phyloP scores from a whole-genome alignment of 1,140 invertebrate genomes.

The Macrostomum lignano region DNA sequence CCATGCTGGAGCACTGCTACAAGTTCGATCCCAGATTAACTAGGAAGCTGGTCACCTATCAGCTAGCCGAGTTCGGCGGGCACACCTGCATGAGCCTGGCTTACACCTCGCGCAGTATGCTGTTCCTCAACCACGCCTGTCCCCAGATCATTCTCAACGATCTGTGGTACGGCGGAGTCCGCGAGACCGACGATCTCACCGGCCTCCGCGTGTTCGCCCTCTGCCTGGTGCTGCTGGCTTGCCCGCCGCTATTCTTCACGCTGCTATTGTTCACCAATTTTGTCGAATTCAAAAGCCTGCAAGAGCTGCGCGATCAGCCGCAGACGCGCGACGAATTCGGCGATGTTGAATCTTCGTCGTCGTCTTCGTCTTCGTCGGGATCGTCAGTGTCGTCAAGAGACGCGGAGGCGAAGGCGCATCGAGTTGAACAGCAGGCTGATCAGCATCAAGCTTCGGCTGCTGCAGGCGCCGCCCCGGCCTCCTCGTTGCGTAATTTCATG shows the following conservation, averaged over 20 bases:
- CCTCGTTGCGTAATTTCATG: too few relatives aligned
- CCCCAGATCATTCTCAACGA: slow-evolving; percentile 87
- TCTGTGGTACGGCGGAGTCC: slow-evolving; percentile 89
- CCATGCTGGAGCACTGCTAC: slow-evolving; percentile 75
- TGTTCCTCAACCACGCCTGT: slow-evolving; percentile 69
- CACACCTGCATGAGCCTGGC: slow-evolving; percentile 81
- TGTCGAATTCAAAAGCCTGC: slow-evolving; percentile 4
- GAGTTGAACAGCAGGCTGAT: too few relatives aligned
- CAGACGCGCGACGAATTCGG: slow-evolving; percentile 5
- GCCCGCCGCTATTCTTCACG: too few relatives aligned
- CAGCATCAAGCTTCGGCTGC: too few relatives aligned
- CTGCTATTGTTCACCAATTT: too few relatives aligned
- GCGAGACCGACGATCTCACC: slow-evolving; percentile 70
- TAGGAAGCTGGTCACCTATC: slow-evolving; percentile 68
- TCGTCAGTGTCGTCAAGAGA: background rate
- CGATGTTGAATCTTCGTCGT: slow-evolving; percentile 1
- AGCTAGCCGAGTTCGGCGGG: slow-evolving; percentile 79
- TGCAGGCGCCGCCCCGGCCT: too few relatives aligned
- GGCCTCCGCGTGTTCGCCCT: slow-evolving; percentile 46
- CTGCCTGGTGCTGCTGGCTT: background rate
- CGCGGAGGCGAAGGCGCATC: too few relatives aligned
- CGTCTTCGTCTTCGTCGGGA: slow-evolving; percentile 1
- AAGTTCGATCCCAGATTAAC: slow-evolving; percentile 76
- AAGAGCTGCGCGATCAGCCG: slow-evolving; percentile 3
- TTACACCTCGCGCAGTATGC: slow-evolving; percentile 66